These are phyloP conservation scores for Thunnus albacares DNA, from an alignment of 2,797 vertebrate species.

Conservation along the genomic window DNA sequence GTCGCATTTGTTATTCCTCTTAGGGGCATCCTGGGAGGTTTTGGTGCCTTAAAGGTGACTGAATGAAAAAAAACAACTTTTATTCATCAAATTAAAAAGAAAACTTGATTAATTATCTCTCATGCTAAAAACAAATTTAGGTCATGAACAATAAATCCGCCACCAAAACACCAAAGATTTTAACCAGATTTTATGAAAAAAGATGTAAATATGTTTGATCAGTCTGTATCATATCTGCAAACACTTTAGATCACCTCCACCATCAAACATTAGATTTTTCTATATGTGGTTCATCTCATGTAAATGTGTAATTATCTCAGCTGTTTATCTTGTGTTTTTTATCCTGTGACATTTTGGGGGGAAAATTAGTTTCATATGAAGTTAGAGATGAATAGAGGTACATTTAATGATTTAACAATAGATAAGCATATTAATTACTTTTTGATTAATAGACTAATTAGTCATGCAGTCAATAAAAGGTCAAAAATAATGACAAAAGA, in stretches of 20 bases:
- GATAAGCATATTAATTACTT: background rate
- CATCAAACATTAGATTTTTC: background rate
- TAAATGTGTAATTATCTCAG: constrained; percentile 1
- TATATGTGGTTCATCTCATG: background rate
- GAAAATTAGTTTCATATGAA: constrained; percentile 10
- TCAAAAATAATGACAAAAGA: constrained; percentile 9
- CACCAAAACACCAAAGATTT: background rate
- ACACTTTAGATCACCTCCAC: background rate
- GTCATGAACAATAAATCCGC: background rate
- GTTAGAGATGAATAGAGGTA: background rate
- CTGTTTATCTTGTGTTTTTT: constrained; percentile 4
- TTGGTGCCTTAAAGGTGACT: background rate
- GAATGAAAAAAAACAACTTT: constrained; percentile 17
- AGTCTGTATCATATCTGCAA: background rate
- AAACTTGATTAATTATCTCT: constrained; percentile 20
- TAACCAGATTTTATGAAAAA: background rate
- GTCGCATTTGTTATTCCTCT: constrained; percentile 10
- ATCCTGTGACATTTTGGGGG: constrained; percentile 29
- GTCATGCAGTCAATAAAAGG: constrained; percentile 17
- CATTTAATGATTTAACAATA: constrained; percentile 22
- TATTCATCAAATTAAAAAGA: constrained; percentile 13
- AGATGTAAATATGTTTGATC: background rate
- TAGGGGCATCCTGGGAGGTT: background rate
- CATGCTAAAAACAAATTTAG: constrained; percentile 9
- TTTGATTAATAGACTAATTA: constrained; percentile 25